Base-by-base conservation (phyloP, 2,888 invertebrate species). In the Agrypnus murinus region DNA sequence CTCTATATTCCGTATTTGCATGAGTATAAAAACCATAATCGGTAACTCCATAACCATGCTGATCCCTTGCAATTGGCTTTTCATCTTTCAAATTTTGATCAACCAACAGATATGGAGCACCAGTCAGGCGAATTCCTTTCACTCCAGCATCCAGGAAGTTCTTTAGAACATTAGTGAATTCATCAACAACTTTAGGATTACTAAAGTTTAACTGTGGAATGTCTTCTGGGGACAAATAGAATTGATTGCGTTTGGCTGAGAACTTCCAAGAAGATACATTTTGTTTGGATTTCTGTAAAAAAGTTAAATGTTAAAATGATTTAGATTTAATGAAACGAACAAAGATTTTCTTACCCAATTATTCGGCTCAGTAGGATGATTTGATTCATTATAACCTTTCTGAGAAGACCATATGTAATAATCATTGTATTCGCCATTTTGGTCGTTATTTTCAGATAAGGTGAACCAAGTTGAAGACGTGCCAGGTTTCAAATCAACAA, bases 201-300 rank as follows among this genome's bases (percentile, higher is more conserved):
- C 90, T 87, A 87, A 93, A 94, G 86, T 96, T 95, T 3, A 98
- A 88, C 82, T 96, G 95, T 0, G 96, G 93, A 79, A 91, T 90
- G 0, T 88, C 88, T 78, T 92, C 93, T 78, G 94, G 94, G 71
- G 95, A 94, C 60, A 95, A 89, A 83, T 95, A 96, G 85, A 88
- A 96, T 82, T 93, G 89, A 31, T 88, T 81, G 65, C 94, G 89
- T 0, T 80, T 79, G 0, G 86, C 85, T 69, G 91, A 91, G 86
- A 88, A 93, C 38, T 86, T 86, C 96, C 96, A 96, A 0, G 94
- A 92, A 0, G 92, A 86, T 8, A 86, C 88, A 71, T 89, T 85
- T 6, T 78, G 74, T 59, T 57, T 71, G 14, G 73, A 72, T 66
- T 74, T 65, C 74, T 74, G 40, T 7, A 74, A 70, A n/a, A n/a